A percentile compares a stretch with the other conserved stretches of the same genome.
Evolutionary conservation across 2,888 invertebrate species (phyloP).

Genomic region (Liopterus haemorrhoidalis): DNA sequence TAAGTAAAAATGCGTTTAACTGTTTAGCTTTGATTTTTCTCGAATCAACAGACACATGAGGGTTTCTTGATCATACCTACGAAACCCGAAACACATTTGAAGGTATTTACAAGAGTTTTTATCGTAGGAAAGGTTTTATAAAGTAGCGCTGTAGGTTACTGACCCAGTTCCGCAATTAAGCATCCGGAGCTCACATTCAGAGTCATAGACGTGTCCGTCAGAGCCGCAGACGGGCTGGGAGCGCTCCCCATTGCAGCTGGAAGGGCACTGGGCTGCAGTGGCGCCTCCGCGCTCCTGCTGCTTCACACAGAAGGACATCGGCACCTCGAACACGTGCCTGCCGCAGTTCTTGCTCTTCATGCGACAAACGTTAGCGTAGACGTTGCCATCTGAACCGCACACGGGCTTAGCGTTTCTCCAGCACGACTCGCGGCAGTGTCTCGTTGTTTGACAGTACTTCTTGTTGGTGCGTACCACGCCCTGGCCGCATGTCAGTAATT

Average conservation of each 20-base stretch:
- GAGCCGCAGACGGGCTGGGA: slow-evolving; percentile 78
- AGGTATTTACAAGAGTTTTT: no score
- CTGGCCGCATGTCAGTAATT: slow-evolving; percentile 82
- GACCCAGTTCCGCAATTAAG: slow-evolving; percentile 89
- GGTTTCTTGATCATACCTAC: no score
- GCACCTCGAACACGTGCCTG: slow-evolving; percentile 88
- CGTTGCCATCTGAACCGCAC: slow-evolving; percentile 83
- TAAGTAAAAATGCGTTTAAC: no score
- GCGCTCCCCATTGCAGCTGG: slow-evolving; percentile 65
- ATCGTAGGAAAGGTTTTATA: no score
- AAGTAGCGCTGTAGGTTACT: no score
- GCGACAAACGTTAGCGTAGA: slow-evolving; percentile 83
- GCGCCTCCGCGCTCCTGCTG: slow-evolving; percentile 64
- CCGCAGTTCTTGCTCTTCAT: slow-evolving; percentile 92
- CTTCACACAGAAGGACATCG: slow-evolving; percentile 80
- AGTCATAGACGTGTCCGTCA: slow-evolving; percentile 82
- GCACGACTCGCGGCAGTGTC: slow-evolving; percentile 85
- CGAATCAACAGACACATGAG: no score
- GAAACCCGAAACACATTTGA: no score
- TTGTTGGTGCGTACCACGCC: slow-evolving; percentile 81
- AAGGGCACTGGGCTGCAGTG: slow-evolving; percentile 59
- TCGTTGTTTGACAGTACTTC: slow-evolving; percentile 85
- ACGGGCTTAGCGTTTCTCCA: slow-evolving; percentile 85
- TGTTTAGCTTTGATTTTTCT: no score
- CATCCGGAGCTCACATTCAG: slow-evolving; percentile 83